Evolutionary conservation across 64 coral and sea anemone species (phyloP).

Genomic region (Trachythela sp.): DNA sequence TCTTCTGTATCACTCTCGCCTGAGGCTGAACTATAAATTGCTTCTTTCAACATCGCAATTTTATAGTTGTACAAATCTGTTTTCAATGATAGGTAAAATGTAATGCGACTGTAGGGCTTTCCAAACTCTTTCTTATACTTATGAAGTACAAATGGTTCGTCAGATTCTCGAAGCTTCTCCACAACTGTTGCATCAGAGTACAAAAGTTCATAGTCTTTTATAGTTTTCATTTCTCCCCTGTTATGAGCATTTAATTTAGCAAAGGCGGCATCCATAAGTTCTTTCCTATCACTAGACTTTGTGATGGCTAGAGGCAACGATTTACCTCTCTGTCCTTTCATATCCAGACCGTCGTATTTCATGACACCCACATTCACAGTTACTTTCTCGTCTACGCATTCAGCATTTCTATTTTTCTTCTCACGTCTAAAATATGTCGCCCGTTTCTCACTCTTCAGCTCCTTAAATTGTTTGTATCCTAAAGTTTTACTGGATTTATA

Average conservation of each 20-base stretch:
- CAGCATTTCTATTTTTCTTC: too few relatives aligned
- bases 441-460: too few relatives aligned
- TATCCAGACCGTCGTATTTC: too few relatives aligned
- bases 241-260: constrained; percentile 8
- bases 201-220: not conserved
- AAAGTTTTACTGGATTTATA: too few relatives aligned
- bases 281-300: not conserved
- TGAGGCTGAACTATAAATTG: not conserved
- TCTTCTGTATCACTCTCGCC: not conserved
- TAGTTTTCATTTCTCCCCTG: not conserved
- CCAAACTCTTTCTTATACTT: constrained; percentile 15
- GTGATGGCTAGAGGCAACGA: not conserved
- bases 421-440: too few relatives aligned
- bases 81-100: not conserved
- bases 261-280: not conserved
- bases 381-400: too few relatives aligned
- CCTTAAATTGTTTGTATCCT: too few relatives aligned
- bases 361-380: too few relatives aligned
- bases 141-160: constrained; percentile 17
- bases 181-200: constrained; percentile 8
- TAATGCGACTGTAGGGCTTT: not conserved
- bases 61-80: constrained; percentile 10
- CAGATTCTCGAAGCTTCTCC: not conserved
- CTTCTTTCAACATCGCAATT: not conserved
- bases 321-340: constrained; percentile 17